Evolutionary conservation across 2,888 invertebrate species (phyloP).

Genomic region (Hypsopygia costalis): DNA sequence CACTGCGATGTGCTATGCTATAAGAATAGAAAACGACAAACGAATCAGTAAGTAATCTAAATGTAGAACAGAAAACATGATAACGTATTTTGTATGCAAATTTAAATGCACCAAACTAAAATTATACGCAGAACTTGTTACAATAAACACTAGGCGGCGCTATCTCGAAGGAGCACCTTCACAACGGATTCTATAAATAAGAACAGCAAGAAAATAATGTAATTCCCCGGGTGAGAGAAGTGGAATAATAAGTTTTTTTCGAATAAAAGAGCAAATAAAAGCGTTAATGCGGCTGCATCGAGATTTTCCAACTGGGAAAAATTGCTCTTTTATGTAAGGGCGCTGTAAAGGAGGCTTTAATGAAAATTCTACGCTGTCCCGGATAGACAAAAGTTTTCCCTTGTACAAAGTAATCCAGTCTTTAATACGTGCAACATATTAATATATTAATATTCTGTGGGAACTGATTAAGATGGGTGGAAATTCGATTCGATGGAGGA

Average conservation of each 20-base stretch:
- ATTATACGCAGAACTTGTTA: constrained; percentile 3
- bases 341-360: constrained; percentile 66
- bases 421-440: constrained; percentile 33
- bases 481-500: too few species aligned
- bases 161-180: constrained; percentile 5
- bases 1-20: too few species aligned
- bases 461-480: background rate
- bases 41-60: background rate
- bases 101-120: constrained; percentile 6
- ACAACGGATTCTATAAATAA: constrained; percentile 41
- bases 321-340: constrained; percentile 71
- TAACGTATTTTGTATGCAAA: constrained; percentile 7
- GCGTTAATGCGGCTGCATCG: constrained; percentile 74
- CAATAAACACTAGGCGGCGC: constrained; percentile 3
- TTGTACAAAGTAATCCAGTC: constrained; percentile 37
- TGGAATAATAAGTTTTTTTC: constrained; percentile 73
- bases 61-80: background rate
- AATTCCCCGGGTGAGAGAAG: constrained; percentile 64
- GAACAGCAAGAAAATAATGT: constrained; percentile 61
- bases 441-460: constrained; percentile 18
- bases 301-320: constrained; percentile 70
- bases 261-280: constrained; percentile 70
- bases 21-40: background rate
- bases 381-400: constrained; percentile 52
- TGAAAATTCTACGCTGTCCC: constrained; percentile 64